Evolutionary conservation across 1,140 invertebrate genomes (phyloP).

Genomic region (Penaeus vannamei): DNA sequence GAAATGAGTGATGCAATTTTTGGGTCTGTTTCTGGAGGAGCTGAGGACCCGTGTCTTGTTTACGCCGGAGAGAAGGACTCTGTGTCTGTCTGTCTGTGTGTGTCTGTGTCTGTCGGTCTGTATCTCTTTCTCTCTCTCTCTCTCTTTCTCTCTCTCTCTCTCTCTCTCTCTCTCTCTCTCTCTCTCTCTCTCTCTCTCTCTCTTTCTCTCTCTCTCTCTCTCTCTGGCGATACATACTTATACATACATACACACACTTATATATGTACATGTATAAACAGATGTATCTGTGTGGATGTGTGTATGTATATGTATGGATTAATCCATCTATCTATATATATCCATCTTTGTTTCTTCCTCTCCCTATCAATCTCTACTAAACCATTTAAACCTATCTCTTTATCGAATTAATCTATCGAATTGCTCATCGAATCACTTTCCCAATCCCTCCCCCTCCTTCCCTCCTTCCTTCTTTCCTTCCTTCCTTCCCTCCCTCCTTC

Average conservation of each 20-base stretch:
- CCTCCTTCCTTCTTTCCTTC: background rate
- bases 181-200: too few species aligned
- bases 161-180: too few species aligned
- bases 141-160: too few species aligned
- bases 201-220: too few species aligned
- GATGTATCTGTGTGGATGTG: background rate
- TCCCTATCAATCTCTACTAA: background rate
- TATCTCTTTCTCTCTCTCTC: background rate
- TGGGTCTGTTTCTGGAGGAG: background rate
- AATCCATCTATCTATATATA: conserved; percentile 41
- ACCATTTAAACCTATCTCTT: background rate
- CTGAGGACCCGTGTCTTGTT: background rate
- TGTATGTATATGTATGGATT: conserved; percentile 31
- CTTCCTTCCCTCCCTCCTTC: too few species aligned
- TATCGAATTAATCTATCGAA: background rate
- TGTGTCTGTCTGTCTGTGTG: background rate
- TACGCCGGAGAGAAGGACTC: background rate
- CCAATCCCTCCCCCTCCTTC: background rate
- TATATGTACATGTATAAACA: background rate
- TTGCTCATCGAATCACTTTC: background rate
- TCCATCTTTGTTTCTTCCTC: background rate
- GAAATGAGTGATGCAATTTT: background rate
- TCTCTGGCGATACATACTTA: background rate
- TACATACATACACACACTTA: background rate
- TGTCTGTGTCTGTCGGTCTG: background rate